These are phyloP conservation scores for Chrysaora quinquecirrha DNA, from an alignment of 30 jellyfish, hydroid and myxozoan species.

Conservation along the genomic window DNA sequence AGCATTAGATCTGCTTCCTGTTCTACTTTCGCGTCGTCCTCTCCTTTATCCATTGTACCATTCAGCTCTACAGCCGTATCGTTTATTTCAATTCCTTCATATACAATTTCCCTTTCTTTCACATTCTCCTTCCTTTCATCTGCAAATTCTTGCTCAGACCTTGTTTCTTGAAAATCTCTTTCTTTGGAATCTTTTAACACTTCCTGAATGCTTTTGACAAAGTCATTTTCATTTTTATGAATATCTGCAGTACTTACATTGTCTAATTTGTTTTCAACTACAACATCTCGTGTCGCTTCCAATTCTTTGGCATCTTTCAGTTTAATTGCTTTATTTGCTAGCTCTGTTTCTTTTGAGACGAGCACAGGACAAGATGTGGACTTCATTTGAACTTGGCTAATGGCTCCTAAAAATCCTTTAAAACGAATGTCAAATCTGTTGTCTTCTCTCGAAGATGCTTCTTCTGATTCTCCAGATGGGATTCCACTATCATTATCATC, in stretches of 20 bases:
- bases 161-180: too few relatives aligned
- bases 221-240: background rate
- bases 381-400: background rate
- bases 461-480: conserved; percentile 68
- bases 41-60: too few relatives aligned
- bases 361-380: background rate
- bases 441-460: conserved; percentile 26
- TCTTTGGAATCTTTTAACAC: background rate
- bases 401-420: background rate
- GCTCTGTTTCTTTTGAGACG: background rate
- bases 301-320: background rate
- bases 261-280: background rate
- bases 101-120: too few relatives aligned
- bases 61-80: too few relatives aligned
- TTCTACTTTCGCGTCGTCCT: too few relatives aligned
- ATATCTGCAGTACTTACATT: background rate
- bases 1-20: too few relatives aligned
- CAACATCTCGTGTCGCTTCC: background rate
- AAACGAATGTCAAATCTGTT: background rate
- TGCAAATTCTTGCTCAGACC: too few relatives aligned
- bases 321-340: too few relatives aligned
- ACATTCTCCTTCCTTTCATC: too few relatives aligned
- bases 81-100: too few relatives aligned
- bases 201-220: background rate
- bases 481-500: conserved; percentile 65